These are phyloP conservation scores for Coregonus sp. DNA, from an alignment of 2,797 vertebrate species.

Conservation along the genomic window DNA sequence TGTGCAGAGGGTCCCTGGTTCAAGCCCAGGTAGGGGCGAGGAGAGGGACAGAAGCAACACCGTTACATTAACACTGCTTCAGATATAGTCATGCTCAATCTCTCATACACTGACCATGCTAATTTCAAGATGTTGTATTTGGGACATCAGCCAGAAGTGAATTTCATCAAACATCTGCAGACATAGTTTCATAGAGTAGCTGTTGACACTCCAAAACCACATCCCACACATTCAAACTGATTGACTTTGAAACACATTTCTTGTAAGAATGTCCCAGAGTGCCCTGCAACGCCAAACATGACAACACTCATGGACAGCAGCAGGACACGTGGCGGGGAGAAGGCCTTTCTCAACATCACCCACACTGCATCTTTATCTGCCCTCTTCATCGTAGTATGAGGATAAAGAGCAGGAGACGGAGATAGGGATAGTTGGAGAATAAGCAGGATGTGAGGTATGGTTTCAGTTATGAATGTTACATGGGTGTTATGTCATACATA, in stretches of 20 bases:
- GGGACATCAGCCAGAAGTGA: constrained; percentile 20
- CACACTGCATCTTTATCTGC: constrained; percentile 66
- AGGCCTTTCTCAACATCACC: constrained; percentile 25
- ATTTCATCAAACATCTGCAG: constrained; percentile 44
- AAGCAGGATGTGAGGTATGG: constrained; percentile 38
- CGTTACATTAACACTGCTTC: constrained; percentile 10
- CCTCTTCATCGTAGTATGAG: constrained; percentile 37
- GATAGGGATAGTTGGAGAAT: neutral
- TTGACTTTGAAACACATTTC: constrained; percentile 29
- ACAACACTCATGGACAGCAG: neutral
- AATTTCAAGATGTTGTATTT: constrained; percentile 20
- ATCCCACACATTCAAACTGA: constrained; percentile 14
- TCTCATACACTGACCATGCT: constrained; percentile 16
- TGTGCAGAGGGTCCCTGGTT: no score
- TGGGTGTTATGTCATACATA: neutral
- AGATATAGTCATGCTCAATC: constrained; percentile 28
- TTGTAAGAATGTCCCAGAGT: constrained; percentile 32
- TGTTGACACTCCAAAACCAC: neutral
- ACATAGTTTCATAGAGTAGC: neutral
- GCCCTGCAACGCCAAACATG: neutral
- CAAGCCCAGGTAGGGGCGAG: no score
- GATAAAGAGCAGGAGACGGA: constrained; percentile 36
- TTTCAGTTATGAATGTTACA: constrained; percentile 6
- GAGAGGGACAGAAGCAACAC: no score
- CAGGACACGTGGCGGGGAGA: neutral